Base-by-base conservation (phyloP, 2,888 invertebrate species). In the Corythucha ciliata region DNA sequence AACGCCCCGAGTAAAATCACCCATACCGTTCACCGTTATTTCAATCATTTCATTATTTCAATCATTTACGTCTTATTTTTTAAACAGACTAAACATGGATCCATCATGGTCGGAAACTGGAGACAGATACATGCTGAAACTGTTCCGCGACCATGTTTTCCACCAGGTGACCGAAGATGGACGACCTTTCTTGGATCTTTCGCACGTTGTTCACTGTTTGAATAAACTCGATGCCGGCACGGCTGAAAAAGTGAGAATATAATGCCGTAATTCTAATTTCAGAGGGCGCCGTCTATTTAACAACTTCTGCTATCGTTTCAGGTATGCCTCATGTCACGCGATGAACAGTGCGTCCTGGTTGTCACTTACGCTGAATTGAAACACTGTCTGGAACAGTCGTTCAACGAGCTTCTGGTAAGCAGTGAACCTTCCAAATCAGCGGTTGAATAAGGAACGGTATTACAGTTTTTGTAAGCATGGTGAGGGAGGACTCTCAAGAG, bases 21-120 rank as follows among this genome's bases (percentile, higher is more conserved):
- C 4, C 12, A n/a, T 36, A 10, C 44, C 25, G 8, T n/a, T n/a
- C 8, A 36, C n/a, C 14, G 16, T n/a, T 7, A 36, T 10, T 36
- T 36, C 36, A 7, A 36, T 14, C 7, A 18, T 14, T 10, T 36
- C 7, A 14, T n/a, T 36, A 8, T 18, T 20, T 20, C 40, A 5
- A 41, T 24, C 14, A 21, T 18, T 24, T 16, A 8, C 22, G 10
- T 14, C 4, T 2, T 10, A 7, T 12, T 24, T 21, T 6, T 3
- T 24, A 24, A 24, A n/a, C 65, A 90, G 90, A 68, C 77, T 92
- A 64, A 89, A 90, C 68, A 72, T 91, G 77, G 96, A 97, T 69
- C 79, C 84, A 10, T 79, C 87, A 12, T 98, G 98, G 97, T 83
- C 93, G 27, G 98, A 98, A 72, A 97, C 96, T 20, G 97, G 96